Evolutionary conservation across 1,140 invertebrate genomes (phyloP), one percentile per base, ranked within the genome.

Genomic region (Bombus cullumanus): DNA sequence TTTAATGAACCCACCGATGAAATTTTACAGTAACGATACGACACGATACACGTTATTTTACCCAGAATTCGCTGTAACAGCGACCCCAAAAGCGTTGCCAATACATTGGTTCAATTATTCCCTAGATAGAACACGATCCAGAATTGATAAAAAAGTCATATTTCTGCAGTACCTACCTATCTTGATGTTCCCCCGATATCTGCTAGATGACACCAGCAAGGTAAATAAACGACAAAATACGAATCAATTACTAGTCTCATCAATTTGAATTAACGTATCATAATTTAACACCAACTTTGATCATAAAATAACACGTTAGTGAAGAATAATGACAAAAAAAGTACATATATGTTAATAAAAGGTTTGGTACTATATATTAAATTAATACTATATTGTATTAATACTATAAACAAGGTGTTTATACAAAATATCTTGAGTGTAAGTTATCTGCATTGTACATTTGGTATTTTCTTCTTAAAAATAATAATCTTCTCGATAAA

Each of bases 41-140:
- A 89, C 87, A 91, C 86, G 86, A 91, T 74, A 86, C 85, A 92
- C 89, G 88, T 90, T 92, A 88, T 85, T 91, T 83, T 89, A 90
- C 81, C 88, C 91, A 91, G 88, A 93, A 93, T 93, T 91, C 92
- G 53, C 79, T 88, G 84, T 83, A 80, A 18, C 69, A 77, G 64
- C 75, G 80, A 89, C 39, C 69, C 71, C n/a, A 59, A 31, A 37
- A 43, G 57, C 18, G 76, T 25, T 76, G 77, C 62, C 89, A 90
- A 90, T 31, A 62, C 15, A 34, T 28, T 15, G 18, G 15, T 4
- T 6, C 9, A 25, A 68, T 85, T 76, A 88, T 69, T 90, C 80
- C 86, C 89, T 86, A 86, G 53, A 53, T 8, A 25, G 15, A 74
- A 53, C 28, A 8, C 1, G 39, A 43, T 57, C 25, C 47, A 31